Conservation (phyloP, 2,888 invertebrate genomes). For the Deroplatys truncata region DNA sequence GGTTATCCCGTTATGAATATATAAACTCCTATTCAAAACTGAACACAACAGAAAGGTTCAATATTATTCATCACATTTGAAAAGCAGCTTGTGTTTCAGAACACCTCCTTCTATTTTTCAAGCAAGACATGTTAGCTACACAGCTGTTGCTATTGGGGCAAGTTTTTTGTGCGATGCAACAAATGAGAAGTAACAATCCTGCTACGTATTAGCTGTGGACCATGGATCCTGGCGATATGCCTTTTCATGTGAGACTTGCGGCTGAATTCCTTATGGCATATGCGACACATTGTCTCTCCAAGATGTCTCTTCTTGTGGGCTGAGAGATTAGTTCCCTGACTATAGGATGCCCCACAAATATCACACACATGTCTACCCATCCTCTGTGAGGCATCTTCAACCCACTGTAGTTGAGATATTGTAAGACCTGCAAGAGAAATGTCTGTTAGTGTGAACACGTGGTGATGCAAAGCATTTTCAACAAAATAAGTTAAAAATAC, state of each 20-base stretch:
- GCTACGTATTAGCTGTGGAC: conserved; percentile 27
- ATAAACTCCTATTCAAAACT: too few relatives aligned
- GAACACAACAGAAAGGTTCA: not conserved
- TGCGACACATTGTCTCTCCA: not conserved
- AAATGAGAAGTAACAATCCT: not conserved
- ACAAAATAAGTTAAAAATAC: too few relatives aligned
- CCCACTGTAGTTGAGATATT: not conserved
- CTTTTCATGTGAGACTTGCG: not conserved
- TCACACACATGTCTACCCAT: conserved; percentile 19
- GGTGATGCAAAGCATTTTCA: too few relatives aligned
- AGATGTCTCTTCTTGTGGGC: not conserved
- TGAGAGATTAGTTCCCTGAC: conserved; percentile 8
- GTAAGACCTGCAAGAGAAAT: not conserved
- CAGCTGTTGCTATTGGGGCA: not conserved
- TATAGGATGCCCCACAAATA: conserved; percentile 27
- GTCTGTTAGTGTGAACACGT: not conserved
- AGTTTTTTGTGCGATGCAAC: not conserved
- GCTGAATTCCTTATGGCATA: conserved; percentile 12
- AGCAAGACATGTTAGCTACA: not conserved
- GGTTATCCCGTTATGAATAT: too few relatives aligned
- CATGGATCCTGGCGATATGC: conserved; percentile 42
- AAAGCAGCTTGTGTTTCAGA: not conserved
- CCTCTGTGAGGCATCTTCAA: not conserved
- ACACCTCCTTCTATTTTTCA: not conserved
- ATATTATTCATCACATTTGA: not conserved